These are phyloP conservation scores for Otocyon megalotis DNA, from an alignment of 2,113 vertebrate species.

Conservation along the genomic window DNA sequence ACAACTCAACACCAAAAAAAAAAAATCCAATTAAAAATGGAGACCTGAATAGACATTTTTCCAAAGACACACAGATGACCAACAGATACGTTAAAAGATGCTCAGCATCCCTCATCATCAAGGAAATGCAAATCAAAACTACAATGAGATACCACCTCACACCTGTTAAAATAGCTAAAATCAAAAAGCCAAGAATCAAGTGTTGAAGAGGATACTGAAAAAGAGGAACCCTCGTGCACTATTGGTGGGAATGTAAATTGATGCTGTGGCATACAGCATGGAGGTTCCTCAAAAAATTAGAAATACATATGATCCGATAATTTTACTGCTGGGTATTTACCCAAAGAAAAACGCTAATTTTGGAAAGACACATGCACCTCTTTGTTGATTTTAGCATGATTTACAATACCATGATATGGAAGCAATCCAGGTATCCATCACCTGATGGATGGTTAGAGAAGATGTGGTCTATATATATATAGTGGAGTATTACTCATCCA, in stretches of 20 bases:
- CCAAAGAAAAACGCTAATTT: not conserved
- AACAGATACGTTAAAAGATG: not conserved
- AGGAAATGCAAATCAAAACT: not conserved
- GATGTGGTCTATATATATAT: not conserved
- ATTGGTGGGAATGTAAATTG: not conserved
- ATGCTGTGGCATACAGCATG: not conserved
- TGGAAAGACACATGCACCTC: not conserved
- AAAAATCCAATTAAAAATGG: not conserved
- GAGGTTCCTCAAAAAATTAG: not conserved
- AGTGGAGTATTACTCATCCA: not conserved
- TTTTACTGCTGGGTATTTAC: not conserved
- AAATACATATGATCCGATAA: not conserved
- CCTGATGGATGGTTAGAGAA: not conserved
- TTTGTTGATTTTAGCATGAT: not conserved
- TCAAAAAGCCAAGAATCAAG: not conserved
- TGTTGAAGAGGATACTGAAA: not conserved
- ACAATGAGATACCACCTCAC: not conserved
- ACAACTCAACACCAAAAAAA: not conserved
- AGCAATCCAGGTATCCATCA: not conserved
- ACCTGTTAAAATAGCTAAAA: not conserved
- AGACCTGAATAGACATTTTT: not conserved
- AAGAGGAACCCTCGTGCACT: not conserved
- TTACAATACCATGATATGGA: not conserved
- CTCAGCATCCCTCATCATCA: not conserved
- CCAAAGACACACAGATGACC: not conserved